Evolutionary conservation across 1,140 invertebrate genomes (phyloP).

Genomic region (fruit fly (Drosophila melanogaster)): Release_6_plus_ISO1_MT NT_037436.4:1653501-1654000

Average conservation of each 20-base stretch:
- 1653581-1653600: not conserved
- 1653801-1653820: slow-evolving; percentile 86
- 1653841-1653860: slow-evolving; percentile 50
- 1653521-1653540: slow-evolving; percentile 89
- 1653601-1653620: not conserved
- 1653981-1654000: not conserved
- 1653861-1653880: slow-evolving; percentile 34
- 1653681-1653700: slow-evolving; percentile 87
- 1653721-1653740: slow-evolving; percentile 89
- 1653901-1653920: slow-evolving; percentile 20
- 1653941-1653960: slow-evolving; percentile 28
- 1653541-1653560: slow-evolving; percentile 89
- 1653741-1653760: slow-evolving; percentile 89
- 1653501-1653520: slow-evolving; percentile 88
- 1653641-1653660: slow-evolving; percentile 86
- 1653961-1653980: slow-evolving; percentile 19
- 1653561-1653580: slow-evolving; percentile 88
- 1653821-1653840: slow-evolving; percentile 69
- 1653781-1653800: slow-evolving; percentile 89
- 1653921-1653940: slow-evolving; percentile 44
- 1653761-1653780: slow-evolving; percentile 89
- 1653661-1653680: slow-evolving; percentile 87
- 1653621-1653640: slow-evolving; percentile 86
- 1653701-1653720: slow-evolving; percentile 90
- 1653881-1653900: slow-evolving; percentile 15